A percentile compares a stretch with the other conserved stretches of the same genome.
phyloP scores from a whole-genome alignment of 2,888 invertebrate genomes.

The Heterodera filipjevi region DNA sequence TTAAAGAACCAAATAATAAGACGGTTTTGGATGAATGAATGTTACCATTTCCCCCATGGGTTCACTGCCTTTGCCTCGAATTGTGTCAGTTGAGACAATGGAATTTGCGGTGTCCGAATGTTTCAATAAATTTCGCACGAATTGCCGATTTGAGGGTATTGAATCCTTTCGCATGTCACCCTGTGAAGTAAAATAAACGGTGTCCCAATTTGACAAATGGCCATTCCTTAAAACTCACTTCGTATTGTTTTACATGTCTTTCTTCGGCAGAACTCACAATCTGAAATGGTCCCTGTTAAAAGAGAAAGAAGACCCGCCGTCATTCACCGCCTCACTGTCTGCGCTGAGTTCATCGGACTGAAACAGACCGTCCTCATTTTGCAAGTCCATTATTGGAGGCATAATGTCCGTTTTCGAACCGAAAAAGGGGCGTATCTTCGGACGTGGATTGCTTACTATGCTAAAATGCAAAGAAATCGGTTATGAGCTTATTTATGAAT shows the following conservation, averaged over 20 bases:
- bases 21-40: too few species aligned
- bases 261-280: conserved; percentile 15
- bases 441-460: conserved; percentile 59
- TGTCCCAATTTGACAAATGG: background rate
- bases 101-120: conserved; percentile 31
- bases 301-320: background rate
- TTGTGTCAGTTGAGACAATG: conserved; percentile 18
- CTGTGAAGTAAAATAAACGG: background rate
- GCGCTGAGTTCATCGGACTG: conserved; percentile 23
- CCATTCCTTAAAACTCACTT: background rate
- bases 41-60: conserved; percentile 20
- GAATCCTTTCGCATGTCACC: background rate
- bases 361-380: conserved; percentile 31
- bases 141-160: background rate
- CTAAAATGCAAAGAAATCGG: background rate
- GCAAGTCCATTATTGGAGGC: conserved; percentile 43
- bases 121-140: conserved; percentile 14
- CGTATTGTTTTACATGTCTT: background rate
- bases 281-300: background rate
- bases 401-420: conserved; percentile 49
- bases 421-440: conserved; percentile 55
- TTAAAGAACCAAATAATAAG: background rate
- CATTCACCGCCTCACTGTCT: conserved; percentile 19
- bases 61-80: conserved; percentile 15
- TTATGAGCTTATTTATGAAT: background rate